Percentiles rank a stretch among this genome's conserved stretches.
Evolutionary conservation across 2,797 vertebrate genomes (phyloP).

Genomic region (Alosa sapidissima): DNA sequence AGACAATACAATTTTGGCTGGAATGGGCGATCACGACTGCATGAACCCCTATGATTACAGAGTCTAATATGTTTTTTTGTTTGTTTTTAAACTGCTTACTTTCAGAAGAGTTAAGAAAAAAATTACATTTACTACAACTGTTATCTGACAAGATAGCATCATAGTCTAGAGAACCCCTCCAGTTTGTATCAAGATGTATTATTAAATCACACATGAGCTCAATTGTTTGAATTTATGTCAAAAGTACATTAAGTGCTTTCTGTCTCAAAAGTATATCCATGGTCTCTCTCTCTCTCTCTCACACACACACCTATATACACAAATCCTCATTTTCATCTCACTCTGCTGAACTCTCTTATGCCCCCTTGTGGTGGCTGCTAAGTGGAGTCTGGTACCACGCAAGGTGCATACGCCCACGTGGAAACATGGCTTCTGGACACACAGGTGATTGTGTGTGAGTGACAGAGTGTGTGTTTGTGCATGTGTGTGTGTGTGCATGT

Average conservation of each 20-base stretch:
- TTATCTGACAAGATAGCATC: not conserved
- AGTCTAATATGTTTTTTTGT: too few relatives aligned
- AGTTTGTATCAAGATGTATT: too few relatives aligned
- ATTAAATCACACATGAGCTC: not conserved
- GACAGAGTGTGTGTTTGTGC: constrained; percentile 11
- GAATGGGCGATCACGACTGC: not conserved
- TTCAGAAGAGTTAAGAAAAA: too few relatives aligned
- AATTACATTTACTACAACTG: too few relatives aligned
- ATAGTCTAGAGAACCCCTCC: too few relatives aligned
- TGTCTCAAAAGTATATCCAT: not conserved
- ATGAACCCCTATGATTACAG: too few relatives aligned
- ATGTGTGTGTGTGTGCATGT: not conserved
- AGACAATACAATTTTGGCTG: not conserved
- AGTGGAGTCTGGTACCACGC: not conserved
- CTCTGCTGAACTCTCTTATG: constrained; percentile 26
- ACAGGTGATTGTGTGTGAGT: not conserved
- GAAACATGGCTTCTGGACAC: not conserved
- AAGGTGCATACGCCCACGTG: constrained; percentile 1
- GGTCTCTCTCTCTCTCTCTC: not conserved
- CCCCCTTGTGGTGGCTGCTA: constrained; percentile 38
- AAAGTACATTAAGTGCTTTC: not conserved
- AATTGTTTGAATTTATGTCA: not conserved
- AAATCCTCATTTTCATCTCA: not conserved
- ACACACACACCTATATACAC: not conserved
- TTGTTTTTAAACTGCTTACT: too few relatives aligned